A percentile compares a stretch with the other conserved stretches of the same genome.
These are phyloP conservation scores for Dryococelus australis DNA, from an alignment of 2,888 invertebrate genomes.

Conservation along the genomic window DNA sequence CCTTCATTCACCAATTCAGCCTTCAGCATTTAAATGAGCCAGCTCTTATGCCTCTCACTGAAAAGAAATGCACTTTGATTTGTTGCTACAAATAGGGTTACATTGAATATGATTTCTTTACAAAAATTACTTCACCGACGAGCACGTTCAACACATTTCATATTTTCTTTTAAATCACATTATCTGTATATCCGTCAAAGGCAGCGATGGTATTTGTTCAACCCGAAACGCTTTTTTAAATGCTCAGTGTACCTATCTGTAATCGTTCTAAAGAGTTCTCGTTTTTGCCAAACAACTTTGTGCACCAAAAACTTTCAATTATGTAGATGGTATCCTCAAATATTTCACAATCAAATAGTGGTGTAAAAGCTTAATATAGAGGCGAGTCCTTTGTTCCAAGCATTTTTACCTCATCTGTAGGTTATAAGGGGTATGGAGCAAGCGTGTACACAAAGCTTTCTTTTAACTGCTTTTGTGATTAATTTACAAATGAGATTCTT, in stretches of 20 bases:
- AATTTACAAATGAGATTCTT: neutral
- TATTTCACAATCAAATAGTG: no score
- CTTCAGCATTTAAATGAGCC: neutral
- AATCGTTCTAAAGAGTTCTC: neutral
- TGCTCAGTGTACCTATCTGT: neutral
- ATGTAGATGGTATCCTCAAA: neutral
- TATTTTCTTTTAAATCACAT: neutral
- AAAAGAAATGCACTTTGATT: neutral
- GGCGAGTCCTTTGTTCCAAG: neutral
- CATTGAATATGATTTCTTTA: neutral
- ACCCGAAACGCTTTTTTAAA: neutral
- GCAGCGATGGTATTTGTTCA: neutral
- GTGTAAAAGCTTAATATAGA: neutral
- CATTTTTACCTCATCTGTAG: neutral
- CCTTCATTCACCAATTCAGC: neutral
- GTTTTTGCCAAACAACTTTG: constrained; percentile 8
- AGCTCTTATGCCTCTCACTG: neutral
- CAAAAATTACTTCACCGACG: neutral
- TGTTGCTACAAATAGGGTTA: neutral
- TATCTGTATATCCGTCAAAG: neutral
- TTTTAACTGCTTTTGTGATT: neutral
- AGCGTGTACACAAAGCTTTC: neutral
- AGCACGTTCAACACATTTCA: neutral
- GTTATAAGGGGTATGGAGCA: neutral
- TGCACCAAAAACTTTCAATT: neutral